Conservation (phyloP, 2,797 vertebrate genomes). For the Pangasius larnaudii region DNA sequence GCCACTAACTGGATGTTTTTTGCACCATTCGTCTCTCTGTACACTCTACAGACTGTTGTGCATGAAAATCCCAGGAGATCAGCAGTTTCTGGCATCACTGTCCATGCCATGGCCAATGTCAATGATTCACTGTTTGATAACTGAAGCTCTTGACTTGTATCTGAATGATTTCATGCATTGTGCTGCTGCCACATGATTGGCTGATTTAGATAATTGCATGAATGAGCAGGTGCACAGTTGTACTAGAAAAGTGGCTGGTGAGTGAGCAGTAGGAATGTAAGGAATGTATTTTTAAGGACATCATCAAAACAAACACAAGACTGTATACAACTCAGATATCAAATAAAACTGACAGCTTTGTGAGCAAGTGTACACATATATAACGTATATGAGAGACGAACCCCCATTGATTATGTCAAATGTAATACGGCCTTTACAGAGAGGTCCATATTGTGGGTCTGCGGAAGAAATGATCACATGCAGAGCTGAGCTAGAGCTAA, state of each 20-base stretch:
- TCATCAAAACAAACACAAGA: background rate
- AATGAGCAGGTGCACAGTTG: background rate
- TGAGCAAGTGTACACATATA: background rate
- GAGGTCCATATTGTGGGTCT: background rate
- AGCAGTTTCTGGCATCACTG: background rate
- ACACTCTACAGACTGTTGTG: background rate
- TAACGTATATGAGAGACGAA: no score
- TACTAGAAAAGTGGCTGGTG: background rate
- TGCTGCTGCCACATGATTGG: background rate
- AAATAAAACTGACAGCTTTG: background rate
- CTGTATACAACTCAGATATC: background rate
- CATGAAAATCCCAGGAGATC: background rate
- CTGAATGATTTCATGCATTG: background rate
- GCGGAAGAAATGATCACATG: background rate
- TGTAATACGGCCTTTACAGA: background rate
- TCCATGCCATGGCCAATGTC: background rate
- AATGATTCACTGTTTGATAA: background rate
- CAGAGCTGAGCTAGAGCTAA: background rate
- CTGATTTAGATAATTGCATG: background rate
- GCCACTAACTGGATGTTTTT: background rate
- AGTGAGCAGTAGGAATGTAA: background rate
- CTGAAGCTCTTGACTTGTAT: background rate
- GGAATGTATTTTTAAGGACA: conserved; percentile 1
- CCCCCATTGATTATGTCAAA: background rate
- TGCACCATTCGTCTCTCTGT: background rate